A percentile compares a stretch with the other conserved stretches of the same genome.
These are phyloP conservation scores for Origma solitaria DNA, from an alignment of 2,113 vertebrate species.

Conservation along the genomic window DNA sequence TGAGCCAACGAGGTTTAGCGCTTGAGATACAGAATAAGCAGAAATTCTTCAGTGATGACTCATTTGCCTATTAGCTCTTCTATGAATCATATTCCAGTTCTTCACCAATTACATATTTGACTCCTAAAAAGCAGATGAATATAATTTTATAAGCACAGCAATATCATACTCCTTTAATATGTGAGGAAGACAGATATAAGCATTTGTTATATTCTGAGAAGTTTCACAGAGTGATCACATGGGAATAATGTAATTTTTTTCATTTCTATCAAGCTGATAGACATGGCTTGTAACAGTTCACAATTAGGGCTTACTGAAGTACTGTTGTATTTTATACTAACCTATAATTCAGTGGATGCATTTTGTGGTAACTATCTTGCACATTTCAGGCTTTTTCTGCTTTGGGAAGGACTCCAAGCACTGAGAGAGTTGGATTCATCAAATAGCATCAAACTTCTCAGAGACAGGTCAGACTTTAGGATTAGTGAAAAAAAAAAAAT, in stretches of 20 bases:
- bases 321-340: neutral
- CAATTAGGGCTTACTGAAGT: neutral
- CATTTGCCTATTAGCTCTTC: neutral
- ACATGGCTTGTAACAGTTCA: neutral
- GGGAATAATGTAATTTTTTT: neutral
- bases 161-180: neutral
- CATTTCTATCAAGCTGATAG: neutral
- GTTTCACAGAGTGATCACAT: neutral
- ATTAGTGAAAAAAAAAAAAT: neutral
- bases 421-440: neutral
- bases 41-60: neutral
- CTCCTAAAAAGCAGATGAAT: neutral
- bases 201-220: neutral
- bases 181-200: neutral
- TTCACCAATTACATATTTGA: neutral
- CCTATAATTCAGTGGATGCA: neutral
- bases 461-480: neutral
- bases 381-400: neutral
- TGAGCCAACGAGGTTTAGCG: fast-evolving
- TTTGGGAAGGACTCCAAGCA: neutral
- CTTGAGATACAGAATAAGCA: neutral
- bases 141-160: neutral
- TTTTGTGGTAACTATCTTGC: neutral
- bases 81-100: neutral
- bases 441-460: neutral